Evolutionary conservation across 1,140 invertebrate species (phyloP).

Genomic region (Drosophila pandora): DNA sequence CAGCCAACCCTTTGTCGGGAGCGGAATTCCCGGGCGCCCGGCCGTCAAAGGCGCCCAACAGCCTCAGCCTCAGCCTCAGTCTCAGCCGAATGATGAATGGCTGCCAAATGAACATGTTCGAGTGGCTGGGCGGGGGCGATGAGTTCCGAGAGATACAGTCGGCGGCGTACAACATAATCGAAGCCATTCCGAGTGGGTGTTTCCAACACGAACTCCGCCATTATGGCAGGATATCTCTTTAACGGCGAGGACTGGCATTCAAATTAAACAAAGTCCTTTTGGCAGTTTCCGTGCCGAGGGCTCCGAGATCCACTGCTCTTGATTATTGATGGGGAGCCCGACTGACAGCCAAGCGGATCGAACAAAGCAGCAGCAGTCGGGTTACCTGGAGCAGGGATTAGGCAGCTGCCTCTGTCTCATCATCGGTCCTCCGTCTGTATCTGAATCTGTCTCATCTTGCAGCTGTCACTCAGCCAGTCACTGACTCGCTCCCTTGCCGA

Average conservation of each 20-base stretch:
- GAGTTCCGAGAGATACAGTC: constrained; percentile 27
- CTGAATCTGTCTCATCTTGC: constrained; percentile 30
- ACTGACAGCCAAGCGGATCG: constrained; percentile 27
- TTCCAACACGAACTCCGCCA: no score
- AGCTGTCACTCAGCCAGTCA: constrained; percentile 42
- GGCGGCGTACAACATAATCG: constrained; percentile 38
- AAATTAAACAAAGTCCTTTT: background rate
- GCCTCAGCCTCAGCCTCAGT: background rate
- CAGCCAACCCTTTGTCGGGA: constrained; percentile 4
- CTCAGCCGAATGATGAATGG: constrained; percentile 65
- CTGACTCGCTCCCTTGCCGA: constrained; percentile 34
- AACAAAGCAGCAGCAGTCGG: constrained; percentile 26
- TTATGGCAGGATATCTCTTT: background rate
- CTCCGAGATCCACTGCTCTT: constrained; percentile 16
- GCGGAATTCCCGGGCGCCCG: background rate
- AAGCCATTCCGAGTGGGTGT: constrained; percentile 18
- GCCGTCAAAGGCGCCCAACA: constrained; percentile 16
- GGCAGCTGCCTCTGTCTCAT: constrained; percentile 37
- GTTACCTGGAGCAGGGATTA: constrained; percentile 40
- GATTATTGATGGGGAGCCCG: constrained; percentile 42
- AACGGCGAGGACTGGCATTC: background rate
- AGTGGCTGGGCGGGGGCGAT: constrained; percentile 11
- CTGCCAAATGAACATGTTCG: constrained; percentile 68
- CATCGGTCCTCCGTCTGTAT: constrained; percentile 4
- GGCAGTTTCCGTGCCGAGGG: background rate